A percentile compares a stretch with the other conserved stretches of the same genome.
These are phyloP conservation scores for Ctenoplectra terminalis DNA, from an alignment of 1,140 invertebrate genomes.

Conservation along the genomic window DNA sequence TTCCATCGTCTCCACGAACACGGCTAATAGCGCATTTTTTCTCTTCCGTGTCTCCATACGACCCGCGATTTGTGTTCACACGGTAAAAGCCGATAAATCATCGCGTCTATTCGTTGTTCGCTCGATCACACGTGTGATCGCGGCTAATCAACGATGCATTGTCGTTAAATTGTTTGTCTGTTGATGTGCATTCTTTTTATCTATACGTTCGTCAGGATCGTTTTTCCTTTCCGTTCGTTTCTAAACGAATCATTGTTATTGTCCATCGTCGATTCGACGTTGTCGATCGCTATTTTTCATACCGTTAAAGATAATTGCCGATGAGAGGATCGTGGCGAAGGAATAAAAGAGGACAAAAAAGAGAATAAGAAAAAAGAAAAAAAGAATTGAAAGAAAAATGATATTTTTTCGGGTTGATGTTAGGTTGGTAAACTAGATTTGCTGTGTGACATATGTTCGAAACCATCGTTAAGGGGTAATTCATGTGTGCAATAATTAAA, in stretches of 20 bases:
- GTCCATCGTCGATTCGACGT: conserved; percentile 22
- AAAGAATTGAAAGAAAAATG: not conserved
- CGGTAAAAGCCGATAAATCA: not conserved
- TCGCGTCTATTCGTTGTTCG: not conserved
- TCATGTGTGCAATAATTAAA: conserved; percentile 65
- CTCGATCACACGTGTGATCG: not conserved
- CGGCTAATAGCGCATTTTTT: conserved; percentile 16
- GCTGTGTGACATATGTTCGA: conserved; percentile 51
- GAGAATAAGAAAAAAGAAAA: not conserved
- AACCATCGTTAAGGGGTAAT: conserved; percentile 55
- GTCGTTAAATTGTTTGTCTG: conserved; percentile 9
- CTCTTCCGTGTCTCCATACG: conserved; percentile 51
- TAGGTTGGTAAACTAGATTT: conserved; percentile 36
- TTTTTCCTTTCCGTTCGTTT: not conserved
- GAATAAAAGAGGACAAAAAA: not conserved
- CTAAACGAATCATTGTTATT: conserved; percentile 20
- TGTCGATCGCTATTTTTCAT: conserved; percentile 28
- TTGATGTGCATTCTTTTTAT: not conserved
- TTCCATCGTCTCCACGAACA: conserved; percentile 9
- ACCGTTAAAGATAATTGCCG: conserved; percentile 1
- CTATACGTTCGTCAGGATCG: conserved; percentile 3
- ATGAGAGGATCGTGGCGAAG: not conserved
- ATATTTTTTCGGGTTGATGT: conserved; percentile 43
- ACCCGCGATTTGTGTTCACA: conserved; percentile 40
- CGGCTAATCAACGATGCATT: not conserved